Percentiles rank a stretch among this genome's conserved stretches.
phyloP scores from a whole-genome alignment of 2,113 vertebrate species.

The Synchiropus splendidus region DNA sequence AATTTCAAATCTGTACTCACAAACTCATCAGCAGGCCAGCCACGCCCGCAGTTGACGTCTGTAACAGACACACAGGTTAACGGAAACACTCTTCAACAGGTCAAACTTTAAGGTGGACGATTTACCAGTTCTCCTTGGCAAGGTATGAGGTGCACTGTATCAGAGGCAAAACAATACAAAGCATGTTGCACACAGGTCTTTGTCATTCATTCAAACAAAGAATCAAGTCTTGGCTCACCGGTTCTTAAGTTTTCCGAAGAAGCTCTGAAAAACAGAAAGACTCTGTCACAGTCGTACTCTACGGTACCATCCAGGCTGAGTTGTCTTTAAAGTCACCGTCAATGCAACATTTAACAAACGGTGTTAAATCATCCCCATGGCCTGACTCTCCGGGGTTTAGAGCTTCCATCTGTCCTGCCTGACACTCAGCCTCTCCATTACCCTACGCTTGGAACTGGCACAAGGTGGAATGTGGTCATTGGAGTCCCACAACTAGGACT shows the following conservation, averaged over 20 bases:
- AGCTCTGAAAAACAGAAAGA: slow-evolving; percentile 52
- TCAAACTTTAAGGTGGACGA: neutral
- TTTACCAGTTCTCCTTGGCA: slow-evolving; percentile 51
- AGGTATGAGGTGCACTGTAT: slow-evolving; percentile 41
- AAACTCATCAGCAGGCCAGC: slow-evolving; percentile 63
- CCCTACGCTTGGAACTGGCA: too few species aligned
- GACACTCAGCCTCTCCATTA: too few species aligned
- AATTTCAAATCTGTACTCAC: slow-evolving; percentile 40
- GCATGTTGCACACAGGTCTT: too few species aligned
- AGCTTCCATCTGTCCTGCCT: too few species aligned
- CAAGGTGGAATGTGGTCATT: too few species aligned
- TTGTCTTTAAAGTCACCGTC: too few species aligned
- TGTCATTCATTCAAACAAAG: neutral
- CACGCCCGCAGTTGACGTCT: slow-evolving; percentile 20
- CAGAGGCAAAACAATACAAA: slow-evolving; percentile 3
- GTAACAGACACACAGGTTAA: slow-evolving; percentile 4
- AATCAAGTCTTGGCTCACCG: slow-evolving; percentile 32
- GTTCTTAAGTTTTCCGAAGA: slow-evolving; percentile 63
- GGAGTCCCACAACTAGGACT: too few species aligned
- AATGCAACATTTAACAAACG: too few species aligned
- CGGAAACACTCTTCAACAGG: neutral
- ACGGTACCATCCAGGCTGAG: too few species aligned
- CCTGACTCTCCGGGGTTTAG: too few species aligned
- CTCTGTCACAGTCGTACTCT: too few species aligned
- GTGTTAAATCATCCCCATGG: too few species aligned